phyloP scores from a whole-genome alignment of 2,797 vertebrate species.

The Artibeus lituratus region DNA sequence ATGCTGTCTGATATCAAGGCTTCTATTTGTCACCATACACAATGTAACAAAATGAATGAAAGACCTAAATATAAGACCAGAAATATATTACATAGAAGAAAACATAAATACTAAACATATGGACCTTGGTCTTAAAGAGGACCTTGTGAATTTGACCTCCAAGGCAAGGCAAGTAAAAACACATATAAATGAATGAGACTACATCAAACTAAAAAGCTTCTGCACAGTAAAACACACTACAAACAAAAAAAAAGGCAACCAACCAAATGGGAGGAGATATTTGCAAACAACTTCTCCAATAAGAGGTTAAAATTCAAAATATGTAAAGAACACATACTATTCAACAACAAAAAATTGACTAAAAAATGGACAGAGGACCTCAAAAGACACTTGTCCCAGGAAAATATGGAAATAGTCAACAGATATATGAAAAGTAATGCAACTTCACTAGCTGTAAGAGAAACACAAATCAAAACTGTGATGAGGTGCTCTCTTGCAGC shows the following conservation, averaged over 20 bases:
- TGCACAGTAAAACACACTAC: neutral
- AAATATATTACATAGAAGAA: neutral
- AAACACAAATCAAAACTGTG: neutral
- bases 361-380: neutral
- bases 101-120: neutral
- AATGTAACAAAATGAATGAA: neutral
- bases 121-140: neutral
- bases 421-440: neutral
- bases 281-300: neutral
- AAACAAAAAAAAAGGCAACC: neutral
- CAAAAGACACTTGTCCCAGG: neutral
- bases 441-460: neutral
- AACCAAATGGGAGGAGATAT: neutral
- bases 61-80: neutral
- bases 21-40: neutral
- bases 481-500: too few relatives aligned
- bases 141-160: neutral
- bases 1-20: neutral
- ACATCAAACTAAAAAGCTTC: neutral
- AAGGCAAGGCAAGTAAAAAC: neutral
- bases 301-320: neutral
- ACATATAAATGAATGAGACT: neutral
- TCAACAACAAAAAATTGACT: neutral
- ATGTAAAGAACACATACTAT: neutral
- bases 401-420: neutral